phyloP scores from a whole-genome alignment of 1,140 invertebrate genomes.

The Linepithema humile region DNA sequence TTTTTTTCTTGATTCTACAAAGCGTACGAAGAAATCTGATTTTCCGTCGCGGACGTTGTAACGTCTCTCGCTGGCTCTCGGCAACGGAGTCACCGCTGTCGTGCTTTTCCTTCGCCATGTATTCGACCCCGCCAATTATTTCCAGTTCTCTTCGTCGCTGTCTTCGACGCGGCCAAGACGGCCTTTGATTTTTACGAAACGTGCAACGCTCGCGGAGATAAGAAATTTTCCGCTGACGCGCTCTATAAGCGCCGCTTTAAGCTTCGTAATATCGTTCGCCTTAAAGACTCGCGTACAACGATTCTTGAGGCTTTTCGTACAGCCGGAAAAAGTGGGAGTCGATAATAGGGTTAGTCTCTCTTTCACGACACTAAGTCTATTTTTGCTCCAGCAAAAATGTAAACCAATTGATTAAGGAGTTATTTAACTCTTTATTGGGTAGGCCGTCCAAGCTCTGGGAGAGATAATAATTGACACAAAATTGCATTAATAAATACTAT shows the following conservation, averaged over 20 bases:
- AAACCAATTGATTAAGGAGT: not conserved
- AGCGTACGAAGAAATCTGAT: conserved; percentile 39
- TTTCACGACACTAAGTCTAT: not conserved
- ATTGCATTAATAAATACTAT: not conserved
- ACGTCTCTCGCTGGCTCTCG: not conserved
- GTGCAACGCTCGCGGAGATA: conserved; percentile 66
- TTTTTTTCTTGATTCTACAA: not conserved
- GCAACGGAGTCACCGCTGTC: not conserved
- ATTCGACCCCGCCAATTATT: conserved; percentile 41
- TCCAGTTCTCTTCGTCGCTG: not conserved
- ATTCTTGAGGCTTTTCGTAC: not conserved
- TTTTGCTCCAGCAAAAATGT: not conserved
- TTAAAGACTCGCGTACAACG: not conserved
- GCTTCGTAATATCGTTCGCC: conserved; percentile 61
- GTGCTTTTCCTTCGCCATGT: not conserved
- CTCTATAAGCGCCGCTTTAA: conserved; percentile 23
- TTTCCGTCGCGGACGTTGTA: not conserved
- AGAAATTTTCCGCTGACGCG: conserved; percentile 78
- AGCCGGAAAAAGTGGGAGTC: not conserved
- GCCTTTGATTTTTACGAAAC: conserved; percentile 75
- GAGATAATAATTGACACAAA: not conserved
- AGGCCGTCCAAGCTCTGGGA: not conserved
- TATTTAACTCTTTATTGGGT: not conserved
- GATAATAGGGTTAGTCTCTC: not conserved
- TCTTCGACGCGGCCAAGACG: conserved; percentile 54